These are phyloP conservation scores for Chrysemys picta DNA, from an alignment of 2,113 vertebrate genomes.

Conservation along the genomic window DNA sequence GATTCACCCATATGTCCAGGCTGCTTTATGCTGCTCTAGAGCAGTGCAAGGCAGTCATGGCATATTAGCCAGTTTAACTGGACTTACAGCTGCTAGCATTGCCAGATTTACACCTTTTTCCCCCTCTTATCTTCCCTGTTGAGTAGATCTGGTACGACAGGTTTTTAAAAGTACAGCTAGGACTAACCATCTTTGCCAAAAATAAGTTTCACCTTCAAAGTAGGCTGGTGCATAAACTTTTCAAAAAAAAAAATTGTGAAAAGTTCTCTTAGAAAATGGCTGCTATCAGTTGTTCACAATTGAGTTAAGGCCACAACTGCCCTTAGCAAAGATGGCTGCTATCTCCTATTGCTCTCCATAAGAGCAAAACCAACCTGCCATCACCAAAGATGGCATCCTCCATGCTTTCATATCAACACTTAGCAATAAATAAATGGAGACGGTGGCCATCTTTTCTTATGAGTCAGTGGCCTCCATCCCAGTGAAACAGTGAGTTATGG, in stretches of 20 bases:
- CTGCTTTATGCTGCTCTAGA: not conserved
- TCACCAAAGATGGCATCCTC: not conserved
- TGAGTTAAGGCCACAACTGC: not conserved
- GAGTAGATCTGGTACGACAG: not conserved
- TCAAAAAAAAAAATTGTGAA: not conserved
- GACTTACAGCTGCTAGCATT: not conserved
- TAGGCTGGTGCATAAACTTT: not conserved
- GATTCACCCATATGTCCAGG: not conserved
- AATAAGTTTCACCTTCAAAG: not conserved
- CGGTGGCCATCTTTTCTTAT: not conserved
- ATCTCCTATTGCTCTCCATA: not conserved
- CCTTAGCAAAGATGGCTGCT: too few species aligned
- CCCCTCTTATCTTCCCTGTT: not conserved
- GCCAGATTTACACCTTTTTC: too few species aligned
- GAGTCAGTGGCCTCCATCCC: not conserved
- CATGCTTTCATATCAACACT: not conserved
- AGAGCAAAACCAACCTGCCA: not conserved
- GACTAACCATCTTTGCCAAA: not conserved
- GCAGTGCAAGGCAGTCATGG: not conserved
- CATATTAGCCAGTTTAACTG: not conserved
- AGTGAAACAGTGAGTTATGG: not conserved
- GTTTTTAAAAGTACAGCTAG: not conserved
- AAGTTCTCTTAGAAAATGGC: not conserved
- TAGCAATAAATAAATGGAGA: not conserved
- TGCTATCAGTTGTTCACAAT: not conserved